Percentiles rank a stretch among this genome's conserved stretches.
phyloP scores from a whole-genome alignment of 1,140 invertebrate species.

The Brachionus sp. region DNA sequence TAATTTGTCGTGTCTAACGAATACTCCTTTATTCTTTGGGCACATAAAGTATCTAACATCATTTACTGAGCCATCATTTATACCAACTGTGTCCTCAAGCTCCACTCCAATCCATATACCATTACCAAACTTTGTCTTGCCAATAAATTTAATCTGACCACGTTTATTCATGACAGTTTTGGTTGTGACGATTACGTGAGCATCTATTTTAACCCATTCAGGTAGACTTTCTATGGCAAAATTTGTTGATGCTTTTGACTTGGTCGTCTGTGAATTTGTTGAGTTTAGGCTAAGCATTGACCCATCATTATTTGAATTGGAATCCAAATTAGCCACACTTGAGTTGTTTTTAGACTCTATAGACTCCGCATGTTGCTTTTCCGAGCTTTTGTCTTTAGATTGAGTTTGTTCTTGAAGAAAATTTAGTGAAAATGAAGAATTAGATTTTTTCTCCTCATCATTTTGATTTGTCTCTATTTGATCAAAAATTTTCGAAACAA shows the following conservation, averaged over 20 bases:
- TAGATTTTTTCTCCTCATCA: neutral
- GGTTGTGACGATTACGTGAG: conserved; percentile 35
- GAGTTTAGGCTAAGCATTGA: neutral
- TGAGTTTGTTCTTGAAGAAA: neutral
- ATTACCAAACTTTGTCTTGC: neutral
- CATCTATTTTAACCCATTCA: conserved; percentile 6
- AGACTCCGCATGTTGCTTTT: neutral
- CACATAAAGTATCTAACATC: conserved; percentile 70
- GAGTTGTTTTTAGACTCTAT: neutral
- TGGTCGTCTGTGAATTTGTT: neutral
- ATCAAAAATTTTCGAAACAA: neutral
- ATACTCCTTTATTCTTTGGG: conserved; percentile 84
- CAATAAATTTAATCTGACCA: conserved; percentile 27
- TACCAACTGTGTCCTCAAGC: conserved; percentile 61
- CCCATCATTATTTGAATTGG: neutral
- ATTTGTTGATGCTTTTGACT: neutral
- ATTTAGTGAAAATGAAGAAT: neutral
- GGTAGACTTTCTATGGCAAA: neutral
- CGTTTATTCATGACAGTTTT: neutral
- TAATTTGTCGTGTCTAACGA: conserved; percentile 67
- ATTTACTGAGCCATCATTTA: conserved; percentile 61
- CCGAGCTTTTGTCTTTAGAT: neutral
- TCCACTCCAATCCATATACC: conserved; percentile 65
- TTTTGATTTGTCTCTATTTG: neutral
- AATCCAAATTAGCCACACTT: neutral